phyloP scores from a whole-genome alignment of 2,888 invertebrate genomes.

The Scaptomyza caliginosa region DNA sequence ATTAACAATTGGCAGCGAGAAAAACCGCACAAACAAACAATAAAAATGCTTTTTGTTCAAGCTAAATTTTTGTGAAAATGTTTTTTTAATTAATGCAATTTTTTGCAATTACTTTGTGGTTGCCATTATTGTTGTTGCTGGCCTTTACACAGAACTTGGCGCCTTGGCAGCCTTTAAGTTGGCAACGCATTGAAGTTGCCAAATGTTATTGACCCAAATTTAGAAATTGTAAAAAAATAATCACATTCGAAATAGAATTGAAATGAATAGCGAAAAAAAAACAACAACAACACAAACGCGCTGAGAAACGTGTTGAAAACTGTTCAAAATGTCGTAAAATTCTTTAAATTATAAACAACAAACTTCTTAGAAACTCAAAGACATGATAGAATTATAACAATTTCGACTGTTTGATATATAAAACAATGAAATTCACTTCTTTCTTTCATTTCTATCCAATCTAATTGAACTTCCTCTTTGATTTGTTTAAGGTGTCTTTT shows the following conservation, averaged over 20 bases:
- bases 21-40: conserved; percentile 21
- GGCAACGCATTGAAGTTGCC: conserved; percentile 68
- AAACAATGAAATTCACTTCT: background rate
- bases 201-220: conserved; percentile 78
- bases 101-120: conserved; percentile 43
- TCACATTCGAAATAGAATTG: conserved; percentile 54
- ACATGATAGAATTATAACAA: background rate
- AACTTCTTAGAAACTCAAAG: conserved; percentile 1
- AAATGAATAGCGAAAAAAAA: conserved; percentile 23
- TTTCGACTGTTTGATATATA: background rate
- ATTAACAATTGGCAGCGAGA: conserved; percentile 7
- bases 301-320: conserved; percentile 25
- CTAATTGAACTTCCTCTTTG: background rate
- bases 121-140: conserved; percentile 43
- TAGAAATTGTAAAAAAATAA: conserved; percentile 34
- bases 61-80: conserved; percentile 40
- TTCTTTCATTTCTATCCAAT: background rate
- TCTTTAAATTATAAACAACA: conserved; percentile 17
- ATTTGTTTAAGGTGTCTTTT: background rate
- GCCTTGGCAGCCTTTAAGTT: conserved; percentile 61
- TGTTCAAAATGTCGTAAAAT: conserved; percentile 13
- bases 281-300: too few relatives aligned
- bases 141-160: conserved; percentile 73
- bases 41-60: conserved; percentile 3
- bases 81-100: conserved; percentile 48